Percentiles rank a stretch among this genome's conserved stretches.
Evolutionary conservation across 2,797 vertebrate species (phyloP).

Genomic region (Paratrypauchen microcephalus): DNA sequence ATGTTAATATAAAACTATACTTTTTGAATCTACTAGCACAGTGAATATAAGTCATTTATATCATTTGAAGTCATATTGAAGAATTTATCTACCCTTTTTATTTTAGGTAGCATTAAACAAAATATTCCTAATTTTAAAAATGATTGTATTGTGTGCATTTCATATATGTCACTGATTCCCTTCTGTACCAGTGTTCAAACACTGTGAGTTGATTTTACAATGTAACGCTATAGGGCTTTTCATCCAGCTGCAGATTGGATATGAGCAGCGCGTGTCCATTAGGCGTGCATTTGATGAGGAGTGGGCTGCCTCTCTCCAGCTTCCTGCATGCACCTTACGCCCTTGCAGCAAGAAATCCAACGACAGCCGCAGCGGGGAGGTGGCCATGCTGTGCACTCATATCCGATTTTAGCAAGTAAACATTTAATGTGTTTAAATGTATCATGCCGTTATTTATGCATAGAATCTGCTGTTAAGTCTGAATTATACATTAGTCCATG

Average conservation of each 20-base stretch:
- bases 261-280: slow-evolving; percentile 20
- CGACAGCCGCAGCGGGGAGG: slow-evolving; percentile 45
- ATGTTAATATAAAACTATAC: background rate
- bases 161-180: background rate
- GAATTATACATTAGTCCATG: slow-evolving; percentile 83
- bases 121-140: background rate
- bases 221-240: slow-evolving; percentile 6
- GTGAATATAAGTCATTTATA: background rate
- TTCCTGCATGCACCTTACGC: slow-evolving; percentile 24
- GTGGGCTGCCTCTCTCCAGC: slow-evolving; percentile 31
- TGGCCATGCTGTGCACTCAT: slow-evolving; percentile 54
- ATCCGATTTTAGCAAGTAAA: slow-evolving; percentile 78
- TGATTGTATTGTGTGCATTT: background rate
- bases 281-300: slow-evolving; percentile 29
- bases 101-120: background rate
- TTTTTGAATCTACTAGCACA: background rate
- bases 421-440: slow-evolving; percentile 81
- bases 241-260: slow-evolving; percentile 8
- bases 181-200: background rate
- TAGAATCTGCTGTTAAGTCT: slow-evolving; percentile 82
- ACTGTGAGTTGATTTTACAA: background rate
- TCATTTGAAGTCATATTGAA: too few species aligned
- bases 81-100: background rate
- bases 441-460: slow-evolving; percentile 83
- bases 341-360: slow-evolving; percentile 40